Evolutionary conservation across 2,113 vertebrate species (phyloP).

Genomic region (Arvicanthis niloticus): DNA sequence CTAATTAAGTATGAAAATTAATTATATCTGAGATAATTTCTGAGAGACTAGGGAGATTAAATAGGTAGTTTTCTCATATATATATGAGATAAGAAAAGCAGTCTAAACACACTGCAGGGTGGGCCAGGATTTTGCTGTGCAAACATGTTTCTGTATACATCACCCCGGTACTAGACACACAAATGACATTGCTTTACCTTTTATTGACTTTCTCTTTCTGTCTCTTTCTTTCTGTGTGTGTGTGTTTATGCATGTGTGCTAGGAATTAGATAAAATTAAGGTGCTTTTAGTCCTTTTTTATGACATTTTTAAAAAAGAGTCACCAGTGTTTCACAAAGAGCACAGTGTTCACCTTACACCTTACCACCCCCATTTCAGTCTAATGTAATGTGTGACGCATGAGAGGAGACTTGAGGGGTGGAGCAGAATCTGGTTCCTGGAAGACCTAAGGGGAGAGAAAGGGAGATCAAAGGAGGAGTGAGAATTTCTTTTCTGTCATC

Average conservation of each 20-base stretch:
- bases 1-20: conserved; percentile 63
- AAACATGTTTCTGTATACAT: neutral
- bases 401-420: neutral
- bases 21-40: conserved; percentile 57
- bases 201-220: no score
- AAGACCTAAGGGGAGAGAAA: neutral
- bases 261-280: neutral
- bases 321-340: neutral
- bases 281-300: neutral
- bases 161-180: neutral
- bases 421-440: neutral
- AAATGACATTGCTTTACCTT: neutral
- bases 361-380: neutral
- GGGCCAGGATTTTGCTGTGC: neutral
- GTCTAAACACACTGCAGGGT: neutral
- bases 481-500: neutral
- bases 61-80: neutral
- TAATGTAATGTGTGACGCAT: neutral
- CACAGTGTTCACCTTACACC: neutral
- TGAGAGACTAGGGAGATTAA: neutral
- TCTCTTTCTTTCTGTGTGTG: no score
- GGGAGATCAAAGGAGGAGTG: neutral
- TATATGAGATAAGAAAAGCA: neutral
- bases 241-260: neutral
- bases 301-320: neutral